Conservation (phyloP, 1,140 invertebrate species). For the Magallana angulata region DNA sequence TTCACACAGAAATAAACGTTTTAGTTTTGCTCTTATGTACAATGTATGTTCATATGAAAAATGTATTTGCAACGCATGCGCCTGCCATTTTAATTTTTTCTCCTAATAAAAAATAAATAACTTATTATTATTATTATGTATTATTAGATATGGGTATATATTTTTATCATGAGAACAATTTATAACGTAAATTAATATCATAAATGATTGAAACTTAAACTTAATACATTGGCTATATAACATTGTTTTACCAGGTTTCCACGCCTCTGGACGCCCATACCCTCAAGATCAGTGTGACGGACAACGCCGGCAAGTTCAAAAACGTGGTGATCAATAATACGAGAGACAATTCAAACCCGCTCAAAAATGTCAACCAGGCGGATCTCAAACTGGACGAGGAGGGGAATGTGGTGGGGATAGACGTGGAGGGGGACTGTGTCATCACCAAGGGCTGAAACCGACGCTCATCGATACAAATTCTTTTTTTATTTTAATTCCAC, state of each 20-base stretch:
- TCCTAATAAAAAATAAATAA: too few relatives aligned
- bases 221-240: neutral
- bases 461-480: neutral
- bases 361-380: slow-evolving; percentile 44
- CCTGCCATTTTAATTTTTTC: too few relatives aligned
- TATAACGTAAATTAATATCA: too few relatives aligned
- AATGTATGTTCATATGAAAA: neutral
- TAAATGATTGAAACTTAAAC: neutral
- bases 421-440: slow-evolving; percentile 52
- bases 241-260: neutral
- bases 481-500: too few relatives aligned
- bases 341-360: slow-evolving; percentile 47
- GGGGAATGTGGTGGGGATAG: slow-evolving; percentile 51
- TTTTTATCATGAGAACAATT: too few relatives aligned
- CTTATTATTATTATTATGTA: too few relatives aligned
- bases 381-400: slow-evolving; percentile 53
- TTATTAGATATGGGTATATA: too few relatives aligned
- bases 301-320: slow-evolving; percentile 37
- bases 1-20: too few relatives aligned
- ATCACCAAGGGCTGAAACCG: slow-evolving; percentile 15
- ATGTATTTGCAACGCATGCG: neutral
- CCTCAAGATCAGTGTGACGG: neutral
- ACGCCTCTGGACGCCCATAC: slow-evolving; percentile 40
- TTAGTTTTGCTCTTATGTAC: neutral
- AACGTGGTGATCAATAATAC: slow-evolving; percentile 19